A percentile compares a stretch with the other conserved stretches of the same genome.
These are phyloP conservation scores for Ianthella basta DNA, from an alignment of 37 sponge, comb jelly and placozoan species.

Conservation along the genomic window DNA sequence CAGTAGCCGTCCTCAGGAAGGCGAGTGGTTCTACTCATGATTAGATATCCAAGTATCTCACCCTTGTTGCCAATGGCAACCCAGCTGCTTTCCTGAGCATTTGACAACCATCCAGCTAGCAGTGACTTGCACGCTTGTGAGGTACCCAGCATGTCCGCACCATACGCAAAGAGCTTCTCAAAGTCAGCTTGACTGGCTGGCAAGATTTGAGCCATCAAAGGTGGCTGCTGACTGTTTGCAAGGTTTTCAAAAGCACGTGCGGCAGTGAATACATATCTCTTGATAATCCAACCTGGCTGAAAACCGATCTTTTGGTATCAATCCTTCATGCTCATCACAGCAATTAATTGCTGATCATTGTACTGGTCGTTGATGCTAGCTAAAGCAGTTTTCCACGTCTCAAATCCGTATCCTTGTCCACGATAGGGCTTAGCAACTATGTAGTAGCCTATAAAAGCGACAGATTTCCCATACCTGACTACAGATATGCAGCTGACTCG, in stretches of 20 bases:
- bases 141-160: not conserved
- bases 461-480: not conserved
- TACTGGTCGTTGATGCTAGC: not conserved
- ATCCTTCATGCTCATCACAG: not conserved
- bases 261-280: not conserved
- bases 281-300: not conserved
- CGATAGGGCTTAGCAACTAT: conserved; percentile 2
- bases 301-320: not conserved
- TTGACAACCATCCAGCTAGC: not conserved
- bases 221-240: not conserved
- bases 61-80: not conserved
- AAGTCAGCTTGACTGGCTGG: conserved; percentile 16
- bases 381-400: conserved; percentile 5
- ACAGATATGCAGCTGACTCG: conserved; percentile 22
- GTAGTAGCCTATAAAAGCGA: not conserved
- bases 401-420: conserved; percentile 23
- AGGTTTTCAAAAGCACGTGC: not conserved
- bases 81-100: not conserved
- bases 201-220: not conserved
- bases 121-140: not conserved
- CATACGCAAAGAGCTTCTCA: conserved; percentile 6
- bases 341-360: not conserved
- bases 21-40: not conserved
- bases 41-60: not conserved
- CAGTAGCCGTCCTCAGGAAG: not conserved